phyloP scores from a whole-genome alignment of 2,113 vertebrate species.

The Paracanthobrama guichenoti region DNA sequence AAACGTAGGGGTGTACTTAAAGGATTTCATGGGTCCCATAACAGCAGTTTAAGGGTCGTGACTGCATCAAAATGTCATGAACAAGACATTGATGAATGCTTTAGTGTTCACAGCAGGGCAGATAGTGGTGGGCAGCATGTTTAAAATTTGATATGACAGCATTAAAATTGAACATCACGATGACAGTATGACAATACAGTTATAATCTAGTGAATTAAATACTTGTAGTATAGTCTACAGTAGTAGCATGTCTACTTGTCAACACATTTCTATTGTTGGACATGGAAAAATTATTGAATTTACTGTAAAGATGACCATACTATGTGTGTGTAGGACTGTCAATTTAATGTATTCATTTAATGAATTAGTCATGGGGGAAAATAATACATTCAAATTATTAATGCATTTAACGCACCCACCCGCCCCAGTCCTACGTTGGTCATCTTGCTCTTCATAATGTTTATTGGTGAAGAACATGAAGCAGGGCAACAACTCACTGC shows the following conservation, averaged over 20 bases:
- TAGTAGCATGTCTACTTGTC: background rate
- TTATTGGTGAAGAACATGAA: no score
- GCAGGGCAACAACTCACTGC: no score
- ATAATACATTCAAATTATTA: no score
- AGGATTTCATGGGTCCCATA: constrained; percentile 16
- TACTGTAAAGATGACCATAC: no score
- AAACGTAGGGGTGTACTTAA: background rate
- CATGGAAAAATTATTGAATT: no score
- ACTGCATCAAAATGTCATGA: constrained; percentile 28
- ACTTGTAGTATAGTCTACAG: background rate
- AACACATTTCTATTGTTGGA: background rate
- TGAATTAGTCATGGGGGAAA: no score
- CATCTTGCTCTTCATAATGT: no score
- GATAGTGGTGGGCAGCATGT: background rate
- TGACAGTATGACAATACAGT: background rate
- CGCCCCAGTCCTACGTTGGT: no score
- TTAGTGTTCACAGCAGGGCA: constrained; percentile 6
- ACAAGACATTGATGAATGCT: background rate
- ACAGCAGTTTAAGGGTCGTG: constrained; percentile 8
- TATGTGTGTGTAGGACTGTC: no score
- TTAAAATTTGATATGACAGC: background rate
- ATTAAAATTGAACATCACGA: background rate
- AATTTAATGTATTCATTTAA: no score
- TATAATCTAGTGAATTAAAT: background rate
- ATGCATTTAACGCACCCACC: no score